Percentiles rank a stretch among this genome's conserved stretches.
Conservation (phyloP, 2,888 invertebrate species). For the Lepidocyrtoides sp. region DNA sequence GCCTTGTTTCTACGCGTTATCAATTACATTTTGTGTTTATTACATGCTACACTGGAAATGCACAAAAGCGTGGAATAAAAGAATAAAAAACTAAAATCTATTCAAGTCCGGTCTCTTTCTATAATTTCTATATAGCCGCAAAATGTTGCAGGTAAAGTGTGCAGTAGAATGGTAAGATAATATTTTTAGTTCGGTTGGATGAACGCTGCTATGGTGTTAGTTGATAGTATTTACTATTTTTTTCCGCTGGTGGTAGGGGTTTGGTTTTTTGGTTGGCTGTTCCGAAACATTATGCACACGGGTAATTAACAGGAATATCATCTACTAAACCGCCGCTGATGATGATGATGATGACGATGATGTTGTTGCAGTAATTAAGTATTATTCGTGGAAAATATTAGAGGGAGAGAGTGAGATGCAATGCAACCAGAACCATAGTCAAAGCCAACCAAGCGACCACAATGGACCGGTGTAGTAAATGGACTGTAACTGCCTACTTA, state of each 20-base stretch:
- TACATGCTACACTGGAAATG: conserved; percentile 2
- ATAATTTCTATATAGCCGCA: neutral
- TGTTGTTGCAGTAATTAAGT: conserved; percentile 60
- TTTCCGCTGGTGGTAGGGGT: too few relatives aligned
- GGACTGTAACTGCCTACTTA: conserved; percentile 10
- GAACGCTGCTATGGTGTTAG: too few relatives aligned
- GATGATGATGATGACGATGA: too few relatives aligned
- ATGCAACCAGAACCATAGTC: conserved; percentile 64
- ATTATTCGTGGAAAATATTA: conserved; percentile 1
- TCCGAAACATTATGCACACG: neutral
- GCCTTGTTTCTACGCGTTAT: conserved; percentile 17
- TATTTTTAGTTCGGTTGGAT: too few relatives aligned
- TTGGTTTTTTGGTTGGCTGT: too few relatives aligned
- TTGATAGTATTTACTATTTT: too few relatives aligned
- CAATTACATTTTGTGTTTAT: conserved; percentile 38
- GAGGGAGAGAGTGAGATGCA: neutral
- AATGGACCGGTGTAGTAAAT: conserved; percentile 16
- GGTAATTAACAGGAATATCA: conserved; percentile 51
- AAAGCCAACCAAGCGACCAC: too few relatives aligned
- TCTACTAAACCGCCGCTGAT: too few relatives aligned
- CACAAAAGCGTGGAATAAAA: too few relatives aligned
- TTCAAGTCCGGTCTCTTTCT: too few relatives aligned
- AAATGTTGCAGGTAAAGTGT: neutral
- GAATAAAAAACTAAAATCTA: too few relatives aligned
- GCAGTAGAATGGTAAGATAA: too few relatives aligned